These are phyloP conservation scores for Drosophila mercatorum DNA, from an alignment of 2,888 invertebrate species.

Conservation along the genomic window DNA sequence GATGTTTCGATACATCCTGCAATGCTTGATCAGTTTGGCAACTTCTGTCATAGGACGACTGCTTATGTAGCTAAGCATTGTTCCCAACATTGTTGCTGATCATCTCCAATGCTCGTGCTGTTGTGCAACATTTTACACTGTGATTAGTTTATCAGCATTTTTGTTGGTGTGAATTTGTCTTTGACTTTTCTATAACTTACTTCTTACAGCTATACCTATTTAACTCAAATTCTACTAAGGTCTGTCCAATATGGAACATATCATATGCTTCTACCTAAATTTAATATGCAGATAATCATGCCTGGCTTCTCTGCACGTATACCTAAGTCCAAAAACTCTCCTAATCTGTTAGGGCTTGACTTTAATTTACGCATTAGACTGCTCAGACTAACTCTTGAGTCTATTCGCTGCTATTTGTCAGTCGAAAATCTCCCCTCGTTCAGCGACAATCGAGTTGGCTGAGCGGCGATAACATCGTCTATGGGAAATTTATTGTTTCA, in stretches of 20 bases:
- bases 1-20: too few relatives aligned
- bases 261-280: too few relatives aligned
- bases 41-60: too few relatives aligned
- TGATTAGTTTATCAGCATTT: too few relatives aligned
- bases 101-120: too few relatives aligned
- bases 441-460: constrained; percentile 34
- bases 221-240: not conserved
- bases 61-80: too few relatives aligned
- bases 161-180: too few relatives aligned
- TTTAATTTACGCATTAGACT: constrained; percentile 7
- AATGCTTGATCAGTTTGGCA: too few relatives aligned
- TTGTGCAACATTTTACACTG: too few relatives aligned
- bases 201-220: not conserved
- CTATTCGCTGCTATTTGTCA: constrained; percentile 38
- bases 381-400: not conserved
- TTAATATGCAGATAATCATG: not conserved
- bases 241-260: too few relatives aligned
- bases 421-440: constrained; percentile 1
- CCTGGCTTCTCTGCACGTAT: not conserved
- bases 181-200: too few relatives aligned
- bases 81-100: too few relatives aligned
- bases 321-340: not conserved
- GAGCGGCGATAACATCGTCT: constrained; percentile 44
- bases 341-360: not conserved
- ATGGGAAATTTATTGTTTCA: constrained; percentile 60